Base-by-base conservation (phyloP, 2,797 vertebrate genomes). In the Alectoris magna region DNA sequence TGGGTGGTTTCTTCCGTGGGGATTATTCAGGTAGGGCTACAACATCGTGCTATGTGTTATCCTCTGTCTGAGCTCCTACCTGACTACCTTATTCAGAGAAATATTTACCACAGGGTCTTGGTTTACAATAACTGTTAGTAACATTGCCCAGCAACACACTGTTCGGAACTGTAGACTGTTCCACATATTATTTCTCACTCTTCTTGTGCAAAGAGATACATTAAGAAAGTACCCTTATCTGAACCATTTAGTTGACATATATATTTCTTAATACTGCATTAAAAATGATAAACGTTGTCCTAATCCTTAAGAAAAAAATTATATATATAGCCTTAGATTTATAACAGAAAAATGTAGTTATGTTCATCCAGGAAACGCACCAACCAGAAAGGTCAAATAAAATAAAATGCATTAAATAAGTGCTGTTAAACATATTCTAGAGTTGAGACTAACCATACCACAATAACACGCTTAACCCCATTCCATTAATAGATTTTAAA, bases 281-380 rank as follows among this genome's bases (percentile, higher is more conserved):
- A 87, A 92, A 85, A 87, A 63, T 23, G 3, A 21, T 21, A 76
- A 75, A 17, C 62, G 43, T n/a, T 43, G 16, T 31, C 10, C n/a
- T 60, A 59, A 48, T 51, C 82, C 62, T 73, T 39, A 55, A 51
- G 51, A 91, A 59, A 87, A 87, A 85, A 72, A 70, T 6, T 6
- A 81, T 11, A 23, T 39, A 70, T 73, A 34, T 29, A 64, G 23
- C 24, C 14, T 71, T 68, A 68, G 17, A 67, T 53, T 56, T 41
- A 11, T 11, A 83, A 71, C 2, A 1, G 26, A 79, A 34, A 87
- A 78, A 66, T 44, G 8, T 9, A 80, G 16, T 48, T 24, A 29
- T n/a, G 11, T 49, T 77, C 11, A 72, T n/a, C 58, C 31, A 69
- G 18, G 12, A 23, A 94, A 11, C 38, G 55, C 36, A 63, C 14